phyloP scores from a whole-genome alignment of 2,888 invertebrate genomes.

The Tenthredo mesomela region DNA sequence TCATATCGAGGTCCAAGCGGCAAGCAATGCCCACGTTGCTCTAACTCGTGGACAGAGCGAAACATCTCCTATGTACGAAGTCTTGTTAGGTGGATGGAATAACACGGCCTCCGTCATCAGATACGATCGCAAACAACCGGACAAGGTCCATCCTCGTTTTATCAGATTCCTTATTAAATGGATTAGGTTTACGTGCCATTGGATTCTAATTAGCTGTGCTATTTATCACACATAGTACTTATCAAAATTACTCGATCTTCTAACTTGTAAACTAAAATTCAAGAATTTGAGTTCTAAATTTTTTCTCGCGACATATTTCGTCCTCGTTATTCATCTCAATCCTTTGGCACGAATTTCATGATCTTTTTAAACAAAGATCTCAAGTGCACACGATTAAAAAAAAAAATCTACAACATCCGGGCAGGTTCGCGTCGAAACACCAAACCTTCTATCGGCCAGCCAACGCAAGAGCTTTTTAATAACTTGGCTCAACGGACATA shows the following conservation, averaged over 20 bases:
- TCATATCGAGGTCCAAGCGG: constrained; percentile 82
- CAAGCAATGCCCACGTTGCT: constrained; percentile 84
- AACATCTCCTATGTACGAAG: constrained; percentile 83
- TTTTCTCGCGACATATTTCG: not conserved
- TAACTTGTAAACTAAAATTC: not conserved
- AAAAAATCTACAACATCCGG: constrained; percentile 23
- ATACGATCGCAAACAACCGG: constrained; percentile 82
- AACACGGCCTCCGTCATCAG: constrained; percentile 84
- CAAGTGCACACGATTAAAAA: not conserved
- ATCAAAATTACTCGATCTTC: constrained; percentile 1
- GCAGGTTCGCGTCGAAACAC: constrained; percentile 81
- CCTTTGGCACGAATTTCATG: constrained; percentile 22
- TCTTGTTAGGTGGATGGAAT: constrained; percentile 86
- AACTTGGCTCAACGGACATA: constrained; percentile 81
- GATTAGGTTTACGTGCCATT: constrained; percentile 33
- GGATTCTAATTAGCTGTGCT: not conserved
- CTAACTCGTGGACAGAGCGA: constrained; percentile 80
- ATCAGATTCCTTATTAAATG: constrained; percentile 37
- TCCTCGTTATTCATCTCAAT: not conserved
- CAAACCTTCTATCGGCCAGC: constrained; percentile 80
- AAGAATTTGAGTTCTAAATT: constrained; percentile 9
- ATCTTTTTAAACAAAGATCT: not conserved
- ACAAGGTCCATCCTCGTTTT: constrained; percentile 79
- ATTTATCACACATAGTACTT: not conserved
- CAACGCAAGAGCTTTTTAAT: constrained; percentile 81